Percentiles rank a stretch among this genome's conserved stretches.
Evolutionary conservation across 1,140 invertebrate genomes (phyloP).

Genomic region (Argopecten irradians): DNA sequence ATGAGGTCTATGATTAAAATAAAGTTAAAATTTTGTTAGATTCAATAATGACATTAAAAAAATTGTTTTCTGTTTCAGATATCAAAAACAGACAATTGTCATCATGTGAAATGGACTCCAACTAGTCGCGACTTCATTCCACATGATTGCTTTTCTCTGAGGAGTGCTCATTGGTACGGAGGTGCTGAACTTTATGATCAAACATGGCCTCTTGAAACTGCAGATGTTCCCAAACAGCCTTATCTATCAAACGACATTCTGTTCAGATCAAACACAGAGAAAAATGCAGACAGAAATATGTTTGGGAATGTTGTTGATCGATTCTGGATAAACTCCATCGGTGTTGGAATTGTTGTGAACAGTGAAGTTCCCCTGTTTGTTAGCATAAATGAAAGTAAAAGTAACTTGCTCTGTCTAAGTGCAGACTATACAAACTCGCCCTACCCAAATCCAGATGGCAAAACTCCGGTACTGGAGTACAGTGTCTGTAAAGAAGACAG

Average conservation of each 20-base stretch:
- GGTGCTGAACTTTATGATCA: slow-evolving; percentile 75
- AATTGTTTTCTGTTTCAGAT: slow-evolving; percentile 44
- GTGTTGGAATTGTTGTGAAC: slow-evolving; percentile 69
- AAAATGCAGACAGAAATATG: slow-evolving; percentile 25
- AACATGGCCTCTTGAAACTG: slow-evolving; percentile 76
- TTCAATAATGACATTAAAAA: background rate
- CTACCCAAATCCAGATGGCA: slow-evolving; percentile 39
- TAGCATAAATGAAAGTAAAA: slow-evolving; percentile 58
- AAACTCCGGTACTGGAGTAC: slow-evolving; percentile 60
- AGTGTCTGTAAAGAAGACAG: slow-evolving; percentile 62
- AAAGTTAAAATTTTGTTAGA: too few relatives aligned
- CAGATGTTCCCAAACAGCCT: slow-evolving; percentile 63
- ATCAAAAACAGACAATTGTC: slow-evolving; percentile 51
- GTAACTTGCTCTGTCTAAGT: slow-evolving; percentile 61
- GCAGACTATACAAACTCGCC: slow-evolving; percentile 48
- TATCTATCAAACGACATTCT: slow-evolving; percentile 57
- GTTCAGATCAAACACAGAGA: slow-evolving; percentile 34
- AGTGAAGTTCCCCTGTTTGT: slow-evolving; percentile 68
- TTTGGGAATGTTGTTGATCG: slow-evolving; percentile 67
- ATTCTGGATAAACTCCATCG: slow-evolving; percentile 72
- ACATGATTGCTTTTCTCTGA: slow-evolving; percentile 62
- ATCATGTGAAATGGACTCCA: slow-evolving; percentile 59
- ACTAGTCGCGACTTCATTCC: slow-evolving; percentile 52
- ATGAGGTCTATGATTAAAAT: too few relatives aligned
- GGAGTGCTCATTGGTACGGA: slow-evolving; percentile 69